phyloP scores from a whole-genome alignment of 2,888 invertebrate species.

The Cosmorhoe ocellata region DNA sequence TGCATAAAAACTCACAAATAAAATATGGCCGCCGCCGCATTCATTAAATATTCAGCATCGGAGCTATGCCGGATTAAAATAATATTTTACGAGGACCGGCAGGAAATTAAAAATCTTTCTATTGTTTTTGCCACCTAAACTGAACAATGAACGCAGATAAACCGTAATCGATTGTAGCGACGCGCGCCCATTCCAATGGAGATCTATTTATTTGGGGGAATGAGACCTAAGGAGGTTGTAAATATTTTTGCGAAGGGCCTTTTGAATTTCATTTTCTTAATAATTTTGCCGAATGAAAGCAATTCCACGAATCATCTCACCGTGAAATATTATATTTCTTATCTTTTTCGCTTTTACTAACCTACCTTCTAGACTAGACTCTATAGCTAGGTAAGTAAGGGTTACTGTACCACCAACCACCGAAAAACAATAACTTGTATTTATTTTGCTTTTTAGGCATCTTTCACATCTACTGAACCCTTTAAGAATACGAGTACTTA shows the following conservation, averaged over 20 bases:
- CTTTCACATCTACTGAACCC: too few relatives aligned
- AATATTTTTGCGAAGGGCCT: neutral
- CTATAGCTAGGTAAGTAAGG: too few relatives aligned
- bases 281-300: neutral
- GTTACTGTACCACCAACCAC: too few relatives aligned
- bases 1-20: constrained; percentile 61
- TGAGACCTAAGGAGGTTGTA: neutral
- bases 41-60: constrained; percentile 66
- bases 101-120: constrained; percentile 72
- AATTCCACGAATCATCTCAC: neutral
- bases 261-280: constrained; percentile 6
- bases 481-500: too few relatives aligned
- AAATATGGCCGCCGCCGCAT: constrained; percentile 58
- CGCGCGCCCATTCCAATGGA: constrained; percentile 25
- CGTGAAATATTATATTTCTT: neutral
- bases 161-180: constrained; percentile 32
- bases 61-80: constrained; percentile 64
- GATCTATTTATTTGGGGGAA: constrained; percentile 27
- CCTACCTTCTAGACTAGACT: too few relatives aligned
- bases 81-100: constrained; percentile 64
- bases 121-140: constrained; percentile 64
- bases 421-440: too few relatives aligned
- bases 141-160: constrained; percentile 43
- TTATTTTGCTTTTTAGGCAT: too few relatives aligned
- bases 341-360: neutral